Base-by-base conservation (phyloP, 2,113 vertebrate species). In the Callipepla squamata region DNA sequence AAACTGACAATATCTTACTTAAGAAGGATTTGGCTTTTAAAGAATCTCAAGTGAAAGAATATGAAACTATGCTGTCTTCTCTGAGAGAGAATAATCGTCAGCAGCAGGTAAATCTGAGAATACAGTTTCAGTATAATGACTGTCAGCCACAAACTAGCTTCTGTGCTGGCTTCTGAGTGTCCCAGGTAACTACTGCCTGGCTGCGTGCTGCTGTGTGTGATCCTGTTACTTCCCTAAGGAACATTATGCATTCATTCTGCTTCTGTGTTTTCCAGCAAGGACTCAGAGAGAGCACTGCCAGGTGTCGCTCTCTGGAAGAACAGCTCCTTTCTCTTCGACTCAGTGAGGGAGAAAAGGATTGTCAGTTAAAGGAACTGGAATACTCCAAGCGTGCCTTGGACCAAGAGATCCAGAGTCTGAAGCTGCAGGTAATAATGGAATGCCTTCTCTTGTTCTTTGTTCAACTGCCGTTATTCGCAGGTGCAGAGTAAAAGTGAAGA, bases 1-100 rank as follows among this genome's bases (percentile, higher is more conserved):
- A 99, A 98, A 97, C 92, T 0, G 99, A 99, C 87, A 99, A 98
- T 70, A 96, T 98, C 67, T 91, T 96, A 21, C 96, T 99, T 90
- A 98, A 98, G 96, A 98, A 98, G 94, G 98, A 99, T 48, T 95
- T 99, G 97, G 96, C 96, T 86, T 99, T 99, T 95, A 99, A 99
- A 95, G 98, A 98, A 2, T 97, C 97, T 76, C 99, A 99, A 97
- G 98, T 98, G 3, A 96, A 95, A 82, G 98, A 99, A 92, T 99
- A 99, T 7, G 98, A 99, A 97, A 88, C 95, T 13, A 97, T 99
- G 44, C 42, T 99, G 97, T 97, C 98, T 80, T 97, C 98, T 13
- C 96, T 99, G 34, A 93, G 99, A 38, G 98, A 99, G 74, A 99
- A 99, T 94, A 99, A 99, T 95, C 97, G 97, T 21, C 98, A 99